A percentile compares a stretch with the other conserved stretches of the same genome.
Evolutionary conservation across 2,888 invertebrate species (phyloP).

Genomic region (Cheilosia soror): DNA sequence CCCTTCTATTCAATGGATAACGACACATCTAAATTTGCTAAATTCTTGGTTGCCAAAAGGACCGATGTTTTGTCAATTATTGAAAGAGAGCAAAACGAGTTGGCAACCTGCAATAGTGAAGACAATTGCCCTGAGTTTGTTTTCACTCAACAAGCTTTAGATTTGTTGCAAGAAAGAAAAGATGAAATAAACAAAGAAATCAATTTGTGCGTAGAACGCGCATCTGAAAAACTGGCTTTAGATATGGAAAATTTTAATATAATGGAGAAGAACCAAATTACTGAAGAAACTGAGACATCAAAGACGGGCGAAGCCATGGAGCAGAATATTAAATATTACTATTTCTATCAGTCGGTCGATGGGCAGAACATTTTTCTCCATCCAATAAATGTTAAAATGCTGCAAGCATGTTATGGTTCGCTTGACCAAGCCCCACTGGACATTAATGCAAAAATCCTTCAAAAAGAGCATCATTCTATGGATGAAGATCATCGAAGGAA

Average conservation of each 20-base stretch:
- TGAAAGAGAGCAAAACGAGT: slow-evolving; percentile 89
- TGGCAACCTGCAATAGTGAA: slow-evolving; percentile 86
- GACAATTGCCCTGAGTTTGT: slow-evolving; percentile 89
- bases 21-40: slow-evolving; percentile 85
- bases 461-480: slow-evolving; percentile 94
- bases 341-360: slow-evolving; percentile 89
- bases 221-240: slow-evolving; percentile 6
- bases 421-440: slow-evolving; percentile 90
- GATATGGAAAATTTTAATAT: slow-evolving; percentile 11
- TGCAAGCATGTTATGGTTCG: slow-evolving; percentile 93
- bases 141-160: slow-evolving; percentile 93
- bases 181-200: slow-evolving; percentile 77
- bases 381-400: slow-evolving; percentile 94
- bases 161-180: slow-evolving; percentile 85
- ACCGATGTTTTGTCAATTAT: slow-evolving; percentile 89
- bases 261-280: neutral
- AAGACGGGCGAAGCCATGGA: slow-evolving; percentile 75
- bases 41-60: slow-evolving; percentile 90
- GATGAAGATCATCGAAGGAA: slow-evolving; percentile 91
- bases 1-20: slow-evolving; percentile 84
- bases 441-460: slow-evolving; percentile 92
- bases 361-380: slow-evolving; percentile 97
- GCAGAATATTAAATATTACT: slow-evolving; percentile 78
- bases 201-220: slow-evolving; percentile 5
- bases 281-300: slow-evolving; percentile 84